phyloP scores from a whole-genome alignment of 2,113 vertebrate genomes.

The Carassius gibelio region DNA sequence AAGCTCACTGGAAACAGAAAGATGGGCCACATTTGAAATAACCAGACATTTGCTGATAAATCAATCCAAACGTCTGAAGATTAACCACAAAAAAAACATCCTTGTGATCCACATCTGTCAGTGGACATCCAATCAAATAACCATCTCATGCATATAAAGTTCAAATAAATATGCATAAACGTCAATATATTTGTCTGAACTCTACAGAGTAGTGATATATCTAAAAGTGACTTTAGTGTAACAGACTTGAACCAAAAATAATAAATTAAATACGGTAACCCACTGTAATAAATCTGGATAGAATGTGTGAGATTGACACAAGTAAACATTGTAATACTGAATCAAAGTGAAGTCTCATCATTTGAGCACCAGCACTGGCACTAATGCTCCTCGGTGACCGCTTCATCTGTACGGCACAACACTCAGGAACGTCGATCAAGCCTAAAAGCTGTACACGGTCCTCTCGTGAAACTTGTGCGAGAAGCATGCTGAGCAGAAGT shows the following conservation, averaged over 20 bases:
- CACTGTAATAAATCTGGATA: not conserved
- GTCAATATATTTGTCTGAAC: not conserved
- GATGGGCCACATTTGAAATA: not conserved
- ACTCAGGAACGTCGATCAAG: not conserved
- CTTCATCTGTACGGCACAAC: not conserved
- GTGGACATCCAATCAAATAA: not conserved
- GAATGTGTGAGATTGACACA: not conserved
- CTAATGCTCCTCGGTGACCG: not conserved
- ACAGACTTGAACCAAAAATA: not conserved
- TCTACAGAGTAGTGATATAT: not conserved
- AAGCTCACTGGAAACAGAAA: not conserved
- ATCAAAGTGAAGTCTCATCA: not conserved
- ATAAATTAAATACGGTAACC: not conserved
- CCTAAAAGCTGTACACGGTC: not conserved
- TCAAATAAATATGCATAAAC: not conserved
- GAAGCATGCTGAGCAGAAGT: constrained; percentile 16
- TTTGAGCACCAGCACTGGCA: not conserved
- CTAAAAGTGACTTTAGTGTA: not conserved
- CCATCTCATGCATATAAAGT: not conserved
- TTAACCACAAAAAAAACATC: not conserved
- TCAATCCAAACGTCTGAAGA: not conserved
- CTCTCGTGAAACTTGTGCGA: constrained; percentile 8
- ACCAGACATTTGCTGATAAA: not conserved
- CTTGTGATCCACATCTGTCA: not conserved
- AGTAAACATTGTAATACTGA: not conserved